Conservation (phyloP, 37 sponge, comb jelly and placozoan species). For the Chondrilla cf. caribensis region DNA sequence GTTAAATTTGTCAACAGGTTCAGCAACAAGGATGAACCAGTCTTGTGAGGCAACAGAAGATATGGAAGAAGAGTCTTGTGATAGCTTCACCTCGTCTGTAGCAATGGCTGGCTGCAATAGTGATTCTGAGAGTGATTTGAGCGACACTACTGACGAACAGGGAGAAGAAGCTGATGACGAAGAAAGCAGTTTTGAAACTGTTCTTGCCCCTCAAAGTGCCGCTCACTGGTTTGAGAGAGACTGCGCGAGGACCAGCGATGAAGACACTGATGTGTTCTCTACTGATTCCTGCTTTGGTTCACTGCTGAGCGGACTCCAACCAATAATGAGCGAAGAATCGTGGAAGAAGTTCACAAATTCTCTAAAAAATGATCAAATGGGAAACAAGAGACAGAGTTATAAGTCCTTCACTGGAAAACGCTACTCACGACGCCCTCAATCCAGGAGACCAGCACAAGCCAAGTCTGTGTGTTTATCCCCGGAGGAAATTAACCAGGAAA, state of each 20-base stretch:
- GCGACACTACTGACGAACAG: constrained; percentile 56
- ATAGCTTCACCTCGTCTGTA: background rate
- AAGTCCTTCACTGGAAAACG: background rate
- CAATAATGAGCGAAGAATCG: constrained; percentile 26
- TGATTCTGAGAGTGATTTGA: constrained; percentile 62
- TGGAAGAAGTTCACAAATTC: background rate
- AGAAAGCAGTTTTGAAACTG: constrained; percentile 66
- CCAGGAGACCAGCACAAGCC: background rate
- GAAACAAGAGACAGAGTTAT: background rate
- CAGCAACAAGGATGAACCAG: no score
- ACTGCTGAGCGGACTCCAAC: constrained; percentile 28
- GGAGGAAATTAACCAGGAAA: constrained; percentile 41
- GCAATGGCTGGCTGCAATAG: background rate
- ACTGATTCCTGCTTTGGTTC: constrained; percentile 14
- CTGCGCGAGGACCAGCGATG: background rate
- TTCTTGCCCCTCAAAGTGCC: background rate
- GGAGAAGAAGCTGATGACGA: constrained; percentile 84
- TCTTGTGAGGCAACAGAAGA: background rate
- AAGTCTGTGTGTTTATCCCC: constrained; percentile 14
- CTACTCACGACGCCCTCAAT: background rate
- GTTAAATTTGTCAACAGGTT: no score
- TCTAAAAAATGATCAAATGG: background rate
- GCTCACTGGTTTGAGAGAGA: constrained; percentile 28
- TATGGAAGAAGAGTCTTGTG: constrained; percentile 20
- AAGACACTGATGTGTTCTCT: background rate